These are phyloP conservation scores for Mesitornis unicolor DNA, from an alignment of 2,113 vertebrate species.

Conservation along the genomic window DNA sequence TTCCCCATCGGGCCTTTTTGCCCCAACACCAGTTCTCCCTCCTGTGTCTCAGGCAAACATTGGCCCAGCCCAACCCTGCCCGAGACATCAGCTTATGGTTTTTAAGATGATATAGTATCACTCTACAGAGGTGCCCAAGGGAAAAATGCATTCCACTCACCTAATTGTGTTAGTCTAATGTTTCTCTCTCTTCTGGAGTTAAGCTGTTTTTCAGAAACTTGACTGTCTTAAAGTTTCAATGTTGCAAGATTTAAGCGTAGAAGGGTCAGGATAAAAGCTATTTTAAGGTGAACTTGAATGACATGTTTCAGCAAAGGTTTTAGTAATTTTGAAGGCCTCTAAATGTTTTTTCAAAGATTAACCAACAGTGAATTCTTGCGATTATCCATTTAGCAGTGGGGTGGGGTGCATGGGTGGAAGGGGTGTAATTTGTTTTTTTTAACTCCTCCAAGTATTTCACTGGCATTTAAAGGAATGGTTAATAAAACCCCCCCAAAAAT, in stretches of 20 bases:
- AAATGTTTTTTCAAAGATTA: not conserved
- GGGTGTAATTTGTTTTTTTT: not conserved
- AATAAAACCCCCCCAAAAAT: not conserved
- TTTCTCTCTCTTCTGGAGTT: not conserved
- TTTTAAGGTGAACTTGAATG: not conserved
- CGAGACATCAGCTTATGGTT: not conserved
- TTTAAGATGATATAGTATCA: conserved; percentile 10
- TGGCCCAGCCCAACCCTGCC: not conserved
- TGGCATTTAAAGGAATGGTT: not conserved
- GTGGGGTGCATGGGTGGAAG: not conserved
- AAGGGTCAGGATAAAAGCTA: not conserved
- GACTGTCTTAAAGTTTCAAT: not conserved
- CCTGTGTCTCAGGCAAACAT: not conserved
- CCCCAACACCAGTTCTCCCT: not conserved
- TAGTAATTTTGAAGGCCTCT: not conserved
- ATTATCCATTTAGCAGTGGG: not conserved
- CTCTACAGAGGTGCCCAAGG: conserved; percentile 3
- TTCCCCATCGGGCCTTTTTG: not conserved
- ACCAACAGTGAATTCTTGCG: not conserved
- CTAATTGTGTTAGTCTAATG: conserved; percentile 19
- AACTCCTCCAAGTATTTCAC: not conserved
- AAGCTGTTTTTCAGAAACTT: not conserved
- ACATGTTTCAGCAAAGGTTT: not conserved
- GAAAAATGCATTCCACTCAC: conserved; percentile 16
- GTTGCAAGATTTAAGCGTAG: not conserved